A percentile compares a stretch with the other conserved stretches of the same genome.
These are phyloP conservation scores for Pogoniulus pusillus DNA, from an alignment of 2,797 vertebrate genomes.

Conservation along the genomic window DNA sequence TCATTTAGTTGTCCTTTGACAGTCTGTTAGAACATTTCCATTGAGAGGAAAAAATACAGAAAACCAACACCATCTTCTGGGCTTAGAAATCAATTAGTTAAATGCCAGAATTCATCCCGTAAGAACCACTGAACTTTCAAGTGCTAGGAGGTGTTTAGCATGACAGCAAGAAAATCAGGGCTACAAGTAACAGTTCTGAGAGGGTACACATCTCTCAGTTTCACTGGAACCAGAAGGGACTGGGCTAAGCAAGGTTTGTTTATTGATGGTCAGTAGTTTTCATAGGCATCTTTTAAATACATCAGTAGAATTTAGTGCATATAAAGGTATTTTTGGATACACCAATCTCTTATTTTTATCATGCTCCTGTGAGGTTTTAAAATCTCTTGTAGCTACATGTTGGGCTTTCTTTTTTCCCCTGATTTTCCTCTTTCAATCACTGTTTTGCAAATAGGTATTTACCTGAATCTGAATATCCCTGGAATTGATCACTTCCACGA, in stretches of 20 bases:
- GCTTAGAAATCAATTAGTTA: neutral
- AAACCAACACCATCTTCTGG: neutral
- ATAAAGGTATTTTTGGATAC: neutral
- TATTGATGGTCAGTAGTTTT: neutral
- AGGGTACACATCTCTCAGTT: neutral
- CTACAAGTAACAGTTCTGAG: neutral
- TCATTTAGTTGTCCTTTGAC: neutral
- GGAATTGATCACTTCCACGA: slow-evolving; percentile 97
- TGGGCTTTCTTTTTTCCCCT: neutral
- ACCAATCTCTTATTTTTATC: neutral
- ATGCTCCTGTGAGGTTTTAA: neutral
- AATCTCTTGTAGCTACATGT: neutral
- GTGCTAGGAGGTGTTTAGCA: neutral
- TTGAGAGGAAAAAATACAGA: neutral
- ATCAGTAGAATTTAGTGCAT: neutral
- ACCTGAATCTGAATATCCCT: slow-evolving; percentile 94
- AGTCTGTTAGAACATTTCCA: neutral
- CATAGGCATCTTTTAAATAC: neutral
- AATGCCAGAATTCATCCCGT: neutral
- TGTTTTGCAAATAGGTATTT: slow-evolving; percentile 13
- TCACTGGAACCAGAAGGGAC: neutral
- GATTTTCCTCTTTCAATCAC: neutral
- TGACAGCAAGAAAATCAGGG: neutral
- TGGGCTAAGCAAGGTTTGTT: neutral
- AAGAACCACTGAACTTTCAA: neutral